Base-by-base conservation (phyloP, 2,797 vertebrate genomes). In the Poecilia wingei region DNA sequence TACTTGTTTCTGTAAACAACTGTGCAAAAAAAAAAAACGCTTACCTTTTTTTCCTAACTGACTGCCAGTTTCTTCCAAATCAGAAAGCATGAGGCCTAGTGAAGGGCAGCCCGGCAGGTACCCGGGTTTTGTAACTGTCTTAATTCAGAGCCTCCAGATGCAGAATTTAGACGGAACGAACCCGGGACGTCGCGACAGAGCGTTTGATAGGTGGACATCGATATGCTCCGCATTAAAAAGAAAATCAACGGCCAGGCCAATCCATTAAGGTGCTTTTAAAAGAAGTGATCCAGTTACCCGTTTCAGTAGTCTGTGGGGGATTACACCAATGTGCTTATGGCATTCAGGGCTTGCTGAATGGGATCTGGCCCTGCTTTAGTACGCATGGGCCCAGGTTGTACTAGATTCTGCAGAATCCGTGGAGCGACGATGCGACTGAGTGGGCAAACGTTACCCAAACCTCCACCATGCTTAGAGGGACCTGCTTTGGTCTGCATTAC, bases 261-360 rank as follows among this genome's bases (percentile, higher is more conserved):
- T 96, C 94, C 95, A 95, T 96, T 96, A 95, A 95, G 95, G 94
- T 96, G 95, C 95, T 96, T 96, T 96, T 95, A 95, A 95, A 96
- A 95, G 95, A 95, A 96, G 94, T 96, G 95, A 96, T 96, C 96
- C 94, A 95, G 96, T 96, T 96, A 96, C 94, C 94, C 88, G 91
- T 96, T 96, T 95, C 94, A 93, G 94, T 94, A 95, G 93, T 95
- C 94, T 93, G 92, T 86, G 89, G 94, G 95, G 95, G 96, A 96
- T 96, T 96, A 96, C 95, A 92, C 87, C 94, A 96, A 96, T 96
- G 96, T 96, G 93, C 96, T 96, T 96, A 96, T 91, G 93, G 94
- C 91, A 89, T 93, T 84, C 93, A 84, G 92, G 92, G 94, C 94
- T 93, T 89, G 90, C 93, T 89, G 93, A 91, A 93, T 93, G 92